Evolutionary conservation across 2,888 invertebrate species (phyloP).

Genomic region (Icerya purchasi): DNA sequence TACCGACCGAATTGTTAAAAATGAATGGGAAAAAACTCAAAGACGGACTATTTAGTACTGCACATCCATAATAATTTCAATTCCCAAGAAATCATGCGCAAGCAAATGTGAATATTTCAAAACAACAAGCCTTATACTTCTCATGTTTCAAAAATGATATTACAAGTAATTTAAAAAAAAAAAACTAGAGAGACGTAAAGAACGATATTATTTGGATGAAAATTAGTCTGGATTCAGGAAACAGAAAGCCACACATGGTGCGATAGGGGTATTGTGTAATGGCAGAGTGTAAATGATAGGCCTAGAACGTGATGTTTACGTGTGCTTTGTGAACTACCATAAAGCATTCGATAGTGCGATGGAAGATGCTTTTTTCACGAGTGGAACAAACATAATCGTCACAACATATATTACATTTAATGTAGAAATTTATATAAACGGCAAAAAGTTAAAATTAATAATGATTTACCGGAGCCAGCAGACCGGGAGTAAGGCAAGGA

Average conservation of each 20-base stretch:
- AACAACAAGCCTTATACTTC: background rate
- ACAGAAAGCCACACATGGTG: no score
- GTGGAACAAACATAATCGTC: no score
- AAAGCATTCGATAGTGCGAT: background rate
- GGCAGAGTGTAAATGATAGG: no score
- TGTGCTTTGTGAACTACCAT: background rate
- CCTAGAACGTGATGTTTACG: background rate
- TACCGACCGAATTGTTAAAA: background rate
- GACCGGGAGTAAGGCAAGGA: no score
- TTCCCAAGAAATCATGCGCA: background rate
- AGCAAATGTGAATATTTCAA: background rate
- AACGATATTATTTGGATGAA: background rate
- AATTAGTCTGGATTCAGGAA: background rate
- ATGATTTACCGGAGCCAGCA: no score
- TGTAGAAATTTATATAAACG: background rate
- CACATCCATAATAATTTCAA: background rate
- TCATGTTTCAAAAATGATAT: background rate
- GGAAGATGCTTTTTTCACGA: no score
- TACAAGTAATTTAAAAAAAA: no score
- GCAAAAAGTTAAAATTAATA: background rate
- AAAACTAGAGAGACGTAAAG: background rate
- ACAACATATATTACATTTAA: no score
- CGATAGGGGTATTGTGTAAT: no score
- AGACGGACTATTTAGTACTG: background rate
- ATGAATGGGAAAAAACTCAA: background rate